These are phyloP conservation scores for Smutsia temminckii DNA, from an alignment of 2,797 vertebrate genomes.

Conservation along the genomic window DNA sequence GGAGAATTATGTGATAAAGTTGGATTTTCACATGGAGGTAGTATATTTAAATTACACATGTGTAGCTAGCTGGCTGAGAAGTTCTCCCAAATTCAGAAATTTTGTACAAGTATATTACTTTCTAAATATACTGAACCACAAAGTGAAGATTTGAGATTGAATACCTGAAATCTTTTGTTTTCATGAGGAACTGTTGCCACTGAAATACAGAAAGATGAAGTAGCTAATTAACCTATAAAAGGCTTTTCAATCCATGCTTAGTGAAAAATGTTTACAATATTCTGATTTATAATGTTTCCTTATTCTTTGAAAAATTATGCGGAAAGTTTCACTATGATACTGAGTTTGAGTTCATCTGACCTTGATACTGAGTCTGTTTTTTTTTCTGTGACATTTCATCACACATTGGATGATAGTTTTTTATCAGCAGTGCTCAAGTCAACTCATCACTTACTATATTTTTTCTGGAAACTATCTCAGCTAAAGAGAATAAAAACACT, in stretches of 20 bases:
- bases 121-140: constrained; percentile 37
- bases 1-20: not conserved
- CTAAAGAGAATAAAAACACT: constrained; percentile 30
- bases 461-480: constrained; percentile 7
- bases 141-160: not conserved
- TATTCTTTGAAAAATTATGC: constrained; percentile 58
- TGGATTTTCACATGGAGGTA: not conserved
- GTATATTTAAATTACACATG: not conserved
- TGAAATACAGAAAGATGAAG: constrained; percentile 62
- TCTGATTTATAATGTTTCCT: constrained; percentile 59
- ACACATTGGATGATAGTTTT: not conserved
- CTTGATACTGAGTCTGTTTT: constrained; percentile 12
- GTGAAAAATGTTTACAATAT: constrained; percentile 45
- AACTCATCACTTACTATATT: not conserved
- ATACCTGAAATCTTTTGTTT: constrained; percentile 35
- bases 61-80: not conserved
- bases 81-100: constrained; percentile 5
- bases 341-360: constrained; percentile 33
- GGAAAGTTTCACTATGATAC: constrained; percentile 20
- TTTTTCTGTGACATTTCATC: constrained; percentile 40
- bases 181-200: constrained; percentile 14
- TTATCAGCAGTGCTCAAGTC: not conserved
- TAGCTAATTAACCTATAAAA: constrained; percentile 70
- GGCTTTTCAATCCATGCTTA: constrained; percentile 20
- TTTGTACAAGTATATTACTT: not conserved